phyloP scores from a whole-genome alignment of 2,113 vertebrate species.

The Fukomys damarensis region DNA sequence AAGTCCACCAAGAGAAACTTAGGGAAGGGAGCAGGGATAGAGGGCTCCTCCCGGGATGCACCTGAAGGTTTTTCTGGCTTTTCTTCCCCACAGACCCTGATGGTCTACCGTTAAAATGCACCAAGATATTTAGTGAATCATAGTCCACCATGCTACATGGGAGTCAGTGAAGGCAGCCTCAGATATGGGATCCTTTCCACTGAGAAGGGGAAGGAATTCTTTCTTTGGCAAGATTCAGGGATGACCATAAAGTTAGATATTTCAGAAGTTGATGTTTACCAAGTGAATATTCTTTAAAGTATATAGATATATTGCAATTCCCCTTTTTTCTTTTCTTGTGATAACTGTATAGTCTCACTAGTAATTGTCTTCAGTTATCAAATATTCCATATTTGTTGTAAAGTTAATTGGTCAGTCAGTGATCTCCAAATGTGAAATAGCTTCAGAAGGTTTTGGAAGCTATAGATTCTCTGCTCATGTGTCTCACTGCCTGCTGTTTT shows the following conservation, averaged over 20 bases:
- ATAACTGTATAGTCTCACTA: conserved; percentile 28
- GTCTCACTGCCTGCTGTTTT: conserved; percentile 25
- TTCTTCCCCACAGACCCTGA: neutral
- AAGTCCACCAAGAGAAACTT: neutral
- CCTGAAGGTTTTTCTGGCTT: neutral
- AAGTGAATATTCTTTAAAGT: conserved; percentile 41
- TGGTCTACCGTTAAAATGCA: neutral
- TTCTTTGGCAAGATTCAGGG: conserved; percentile 14
- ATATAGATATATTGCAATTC: neutral
- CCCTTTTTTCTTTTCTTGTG: conserved; percentile 50
- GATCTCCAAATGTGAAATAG: conserved; percentile 44
- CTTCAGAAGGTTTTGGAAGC: conserved; percentile 21
- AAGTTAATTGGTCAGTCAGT: conserved; percentile 50
- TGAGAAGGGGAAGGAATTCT: neutral
- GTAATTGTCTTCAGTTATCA: conserved; percentile 62
- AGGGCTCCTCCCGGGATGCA: neutral
- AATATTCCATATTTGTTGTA: conserved; percentile 62
- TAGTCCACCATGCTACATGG: neutral
- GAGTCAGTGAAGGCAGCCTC: neutral
- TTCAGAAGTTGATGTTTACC: conserved; percentile 31
- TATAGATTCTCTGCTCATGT: neutral
- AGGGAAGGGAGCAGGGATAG: neutral
- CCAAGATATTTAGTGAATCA: neutral
- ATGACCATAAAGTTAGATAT: neutral
- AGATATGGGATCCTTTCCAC: neutral